phyloP scores from a whole-genome alignment of 2,113 vertebrate species.

The Steatornis caripensis region DNA sequence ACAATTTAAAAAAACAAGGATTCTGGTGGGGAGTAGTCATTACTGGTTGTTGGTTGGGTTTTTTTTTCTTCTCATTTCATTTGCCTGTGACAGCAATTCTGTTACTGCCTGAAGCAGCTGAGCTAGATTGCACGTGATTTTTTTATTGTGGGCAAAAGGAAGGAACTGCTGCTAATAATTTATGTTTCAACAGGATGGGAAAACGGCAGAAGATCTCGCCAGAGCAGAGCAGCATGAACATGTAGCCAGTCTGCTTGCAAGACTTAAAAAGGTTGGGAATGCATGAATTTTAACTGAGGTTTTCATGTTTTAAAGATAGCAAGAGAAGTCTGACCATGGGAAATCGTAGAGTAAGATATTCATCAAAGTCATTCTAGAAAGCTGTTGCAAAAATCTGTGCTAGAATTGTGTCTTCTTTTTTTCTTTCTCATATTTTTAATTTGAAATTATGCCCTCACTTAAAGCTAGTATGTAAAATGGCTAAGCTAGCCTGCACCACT shows the following conservation, averaged over 20 bases:
- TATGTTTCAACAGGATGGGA: slow-evolving; percentile 84
- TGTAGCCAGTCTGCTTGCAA: slow-evolving; percentile 82
- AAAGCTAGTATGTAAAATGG: neutral
- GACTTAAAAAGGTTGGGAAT: slow-evolving; percentile 87
- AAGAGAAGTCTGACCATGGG: neutral
- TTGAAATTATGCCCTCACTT: neutral
- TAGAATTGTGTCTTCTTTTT: neutral
- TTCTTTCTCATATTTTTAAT: neutral
- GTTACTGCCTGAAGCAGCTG: neutral
- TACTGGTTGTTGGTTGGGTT: neutral
- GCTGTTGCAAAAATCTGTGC: neutral
- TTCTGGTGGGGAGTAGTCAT: neutral
- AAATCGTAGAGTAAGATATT: neutral
- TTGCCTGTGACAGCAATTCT: neutral
- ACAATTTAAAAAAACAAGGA: neutral
- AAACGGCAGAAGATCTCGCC: slow-evolving; percentile 91
- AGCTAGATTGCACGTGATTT: neutral
- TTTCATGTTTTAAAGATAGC: neutral
- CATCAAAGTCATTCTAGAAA: neutral
- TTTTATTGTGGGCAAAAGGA: neutral
- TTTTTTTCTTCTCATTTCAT: neutral
- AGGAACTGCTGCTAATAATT: neutral
- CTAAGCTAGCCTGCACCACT: neutral
- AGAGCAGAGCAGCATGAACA: slow-evolving; percentile 84
- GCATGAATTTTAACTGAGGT: neutral